Conservation (phyloP, 2,888 invertebrate species). For the Cabera pusaria region DNA sequence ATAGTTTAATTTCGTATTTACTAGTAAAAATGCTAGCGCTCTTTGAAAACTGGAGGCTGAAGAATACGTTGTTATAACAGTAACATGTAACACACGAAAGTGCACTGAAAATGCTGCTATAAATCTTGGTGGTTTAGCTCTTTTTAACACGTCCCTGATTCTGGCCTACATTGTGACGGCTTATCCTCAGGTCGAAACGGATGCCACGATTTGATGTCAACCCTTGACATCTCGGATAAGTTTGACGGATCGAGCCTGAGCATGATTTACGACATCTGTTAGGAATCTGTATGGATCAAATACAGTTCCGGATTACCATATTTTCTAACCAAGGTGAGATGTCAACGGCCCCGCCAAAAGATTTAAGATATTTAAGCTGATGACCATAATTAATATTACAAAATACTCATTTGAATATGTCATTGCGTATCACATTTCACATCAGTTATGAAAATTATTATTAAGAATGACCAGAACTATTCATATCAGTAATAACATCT, state of each 20-base stretch:
- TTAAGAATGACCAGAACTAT: conserved; percentile 36
- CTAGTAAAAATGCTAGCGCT: too few relatives aligned
- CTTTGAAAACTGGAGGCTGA: conserved; percentile 48
- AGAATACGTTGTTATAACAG: conserved; percentile 46
- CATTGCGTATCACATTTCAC: conserved; percentile 48
- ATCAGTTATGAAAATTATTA: conserved; percentile 41
- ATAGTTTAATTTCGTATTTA: conserved; percentile 34
- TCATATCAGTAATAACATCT: conserved; percentile 37
- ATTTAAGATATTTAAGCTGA: conserved; percentile 40
- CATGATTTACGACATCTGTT: conserved; percentile 62
- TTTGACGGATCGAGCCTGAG: conserved; percentile 72
- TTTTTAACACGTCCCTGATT: conserved; percentile 35
- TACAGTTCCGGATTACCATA: neutral
- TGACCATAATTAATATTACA: conserved; percentile 38
- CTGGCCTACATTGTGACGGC: conserved; percentile 48
- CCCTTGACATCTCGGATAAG: conserved; percentile 75
- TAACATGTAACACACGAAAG: conserved; percentile 44
- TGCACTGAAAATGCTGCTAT: conserved; percentile 43
- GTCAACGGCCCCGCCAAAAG: conserved; percentile 10
- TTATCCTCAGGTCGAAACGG: conserved; percentile 65
- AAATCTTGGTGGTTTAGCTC: conserved; percentile 35
- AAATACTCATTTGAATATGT: conserved; percentile 34
- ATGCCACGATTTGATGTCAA: conserved; percentile 77
- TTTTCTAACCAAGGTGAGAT: conserved; percentile 1
- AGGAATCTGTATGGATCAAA: conserved; percentile 34